Percentiles rank a stretch among this genome's conserved stretches.
These are phyloP conservation scores for Drosophila lacicola DNA, from an alignment of 2,888 invertebrate genomes.

Conservation along the genomic window DNA sequence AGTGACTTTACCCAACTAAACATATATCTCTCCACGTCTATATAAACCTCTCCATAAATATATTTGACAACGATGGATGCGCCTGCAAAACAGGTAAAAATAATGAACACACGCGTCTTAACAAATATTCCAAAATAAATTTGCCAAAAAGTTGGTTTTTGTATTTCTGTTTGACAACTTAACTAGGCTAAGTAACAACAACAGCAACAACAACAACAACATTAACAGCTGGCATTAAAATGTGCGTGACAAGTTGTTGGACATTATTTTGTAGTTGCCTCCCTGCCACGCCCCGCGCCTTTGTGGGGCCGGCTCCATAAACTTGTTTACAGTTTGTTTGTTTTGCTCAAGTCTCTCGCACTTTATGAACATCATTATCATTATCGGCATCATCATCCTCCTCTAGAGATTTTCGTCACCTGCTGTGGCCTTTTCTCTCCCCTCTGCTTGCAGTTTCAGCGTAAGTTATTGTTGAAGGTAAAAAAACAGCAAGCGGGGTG, in stretches of 20 bases:
- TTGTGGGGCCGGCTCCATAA: slow-evolving; percentile 38
- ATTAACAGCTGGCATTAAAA: slow-evolving; percentile 28
- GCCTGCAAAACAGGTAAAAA: slow-evolving; percentile 75
- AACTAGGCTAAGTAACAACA: slow-evolving; percentile 71
- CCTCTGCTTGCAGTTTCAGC: slow-evolving; percentile 19
- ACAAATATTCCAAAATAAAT: slow-evolving; percentile 54
- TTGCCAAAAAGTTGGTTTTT: slow-evolving; percentile 47
- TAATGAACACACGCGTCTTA: slow-evolving; percentile 9
- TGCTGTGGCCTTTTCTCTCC: slow-evolving; percentile 2
- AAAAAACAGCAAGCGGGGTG: neutral
- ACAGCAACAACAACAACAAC: slow-evolving; percentile 28
- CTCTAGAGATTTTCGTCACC: slow-evolving; percentile 3
- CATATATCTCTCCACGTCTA: slow-evolving; percentile 10
- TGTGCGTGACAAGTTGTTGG: slow-evolving; percentile 74
- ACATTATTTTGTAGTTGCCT: slow-evolving; percentile 46
- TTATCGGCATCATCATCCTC: slow-evolving; percentile 4
- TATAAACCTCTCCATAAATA: slow-evolving; percentile 10
- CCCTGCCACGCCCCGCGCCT: slow-evolving; percentile 51
- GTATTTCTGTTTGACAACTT: slow-evolving; percentile 56
- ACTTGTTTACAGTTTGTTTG: slow-evolving; percentile 73
- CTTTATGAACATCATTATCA: slow-evolving; percentile 37
- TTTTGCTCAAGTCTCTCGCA: slow-evolving; percentile 35
- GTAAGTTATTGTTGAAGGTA: neutral
- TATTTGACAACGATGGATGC: slow-evolving; percentile 73
- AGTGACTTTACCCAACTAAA: slow-evolving; percentile 27